Percentiles rank a stretch among this genome's conserved stretches.
Evolutionary conservation across 2,113 vertebrate genomes (phyloP).

Genomic region (Nicator chloris): DNA sequence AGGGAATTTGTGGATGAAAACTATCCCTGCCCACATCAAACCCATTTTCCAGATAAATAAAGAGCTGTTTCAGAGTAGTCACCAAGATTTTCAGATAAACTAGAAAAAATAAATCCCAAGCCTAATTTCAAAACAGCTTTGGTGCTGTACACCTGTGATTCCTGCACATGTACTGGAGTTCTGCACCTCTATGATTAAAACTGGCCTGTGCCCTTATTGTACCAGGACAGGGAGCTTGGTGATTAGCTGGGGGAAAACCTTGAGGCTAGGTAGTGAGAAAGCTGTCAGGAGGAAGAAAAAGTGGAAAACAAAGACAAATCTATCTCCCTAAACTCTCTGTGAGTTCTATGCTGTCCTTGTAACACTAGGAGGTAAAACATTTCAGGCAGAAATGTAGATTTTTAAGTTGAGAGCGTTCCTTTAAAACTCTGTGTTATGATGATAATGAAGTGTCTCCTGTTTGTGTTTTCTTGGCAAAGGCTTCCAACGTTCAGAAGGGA

Average conservation of each 20-base stretch:
- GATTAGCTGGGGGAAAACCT: background rate
- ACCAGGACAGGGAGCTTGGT: background rate
- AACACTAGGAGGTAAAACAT: background rate
- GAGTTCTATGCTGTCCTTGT: background rate
- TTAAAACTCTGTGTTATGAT: background rate
- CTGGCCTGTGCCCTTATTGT: background rate
- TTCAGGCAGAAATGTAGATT: background rate
- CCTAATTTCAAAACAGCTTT: background rate
- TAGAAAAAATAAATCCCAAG: background rate
- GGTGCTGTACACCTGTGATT: background rate
- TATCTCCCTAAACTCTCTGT: background rate
- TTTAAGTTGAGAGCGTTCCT: background rate
- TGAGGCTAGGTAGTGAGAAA: background rate
- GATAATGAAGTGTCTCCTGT: background rate
- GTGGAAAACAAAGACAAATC: background rate
- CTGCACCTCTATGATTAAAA: background rate
- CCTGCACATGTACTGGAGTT: fast-evolving
- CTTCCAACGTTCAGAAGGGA: background rate
- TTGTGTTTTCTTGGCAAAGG: background rate
- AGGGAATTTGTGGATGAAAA: background rate
- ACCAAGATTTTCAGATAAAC: background rate
- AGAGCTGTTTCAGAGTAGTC: background rate
- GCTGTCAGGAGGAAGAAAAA: background rate
- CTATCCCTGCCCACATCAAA: background rate
- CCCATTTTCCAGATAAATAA: background rate